A percentile compares a stretch with the other conserved stretches of the same genome.
Evolutionary conservation across 2,888 invertebrate genomes (phyloP).

Genomic region (Rutpela maculata): DNA sequence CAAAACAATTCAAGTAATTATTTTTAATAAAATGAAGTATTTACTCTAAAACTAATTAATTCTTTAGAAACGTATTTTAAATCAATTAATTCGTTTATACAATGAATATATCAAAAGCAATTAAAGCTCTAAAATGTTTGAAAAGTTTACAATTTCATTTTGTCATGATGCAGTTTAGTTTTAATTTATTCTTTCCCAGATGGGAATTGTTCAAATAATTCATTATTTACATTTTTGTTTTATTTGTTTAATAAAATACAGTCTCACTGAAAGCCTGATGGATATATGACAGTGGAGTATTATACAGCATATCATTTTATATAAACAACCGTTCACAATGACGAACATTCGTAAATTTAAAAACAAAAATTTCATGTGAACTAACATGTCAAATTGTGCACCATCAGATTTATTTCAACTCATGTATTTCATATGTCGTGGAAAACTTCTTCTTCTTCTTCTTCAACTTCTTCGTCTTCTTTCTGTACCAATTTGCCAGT

Average conservation of each 20-base stretch:
- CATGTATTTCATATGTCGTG: too few relatives aligned
- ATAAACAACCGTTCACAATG: background rate
- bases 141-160: slow-evolving; percentile 22
- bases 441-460: too few relatives aligned
- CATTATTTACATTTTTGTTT: slow-evolving; percentile 21
- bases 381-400: too few relatives aligned
- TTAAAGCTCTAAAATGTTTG: slow-evolving; percentile 16
- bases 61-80: slow-evolving; percentile 10
- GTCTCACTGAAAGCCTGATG: background rate
- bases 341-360: too few relatives aligned
- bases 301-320: slow-evolving; percentile 1
- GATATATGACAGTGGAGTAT: background rate
- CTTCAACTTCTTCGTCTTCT: too few relatives aligned
- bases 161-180: slow-evolving; percentile 15
- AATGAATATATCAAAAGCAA: slow-evolving; percentile 21
- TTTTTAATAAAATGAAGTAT: background rate
- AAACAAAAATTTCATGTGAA: too few relatives aligned
- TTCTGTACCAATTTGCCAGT: too few relatives aligned
- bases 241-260: slow-evolving; percentile 16
- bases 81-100: slow-evolving; percentile 7
- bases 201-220: slow-evolving; percentile 31
- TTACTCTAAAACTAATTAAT: background rate
- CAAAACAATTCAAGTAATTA: background rate
- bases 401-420: too few relatives aligned
- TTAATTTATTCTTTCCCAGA: slow-evolving; percentile 31